Evolutionary conservation across 1,140 invertebrate genomes (phyloP).

Genomic region (Meteorus sp.): DNA sequence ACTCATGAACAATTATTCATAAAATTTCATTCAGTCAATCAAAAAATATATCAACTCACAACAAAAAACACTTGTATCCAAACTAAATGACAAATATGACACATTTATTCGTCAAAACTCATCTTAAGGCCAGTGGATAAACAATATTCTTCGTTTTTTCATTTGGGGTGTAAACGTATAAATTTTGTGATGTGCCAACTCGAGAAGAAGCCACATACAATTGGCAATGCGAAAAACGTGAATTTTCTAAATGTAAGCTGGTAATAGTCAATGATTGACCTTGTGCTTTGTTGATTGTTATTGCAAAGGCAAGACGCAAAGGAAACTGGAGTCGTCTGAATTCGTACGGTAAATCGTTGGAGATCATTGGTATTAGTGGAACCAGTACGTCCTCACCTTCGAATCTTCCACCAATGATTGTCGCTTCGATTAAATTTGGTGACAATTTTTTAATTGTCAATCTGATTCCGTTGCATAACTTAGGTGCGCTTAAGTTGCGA

Average conservation of each 20-base stretch:
- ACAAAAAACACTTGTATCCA: too few relatives aligned
- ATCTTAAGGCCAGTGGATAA: too few relatives aligned
- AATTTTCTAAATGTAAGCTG: slow-evolving; percentile 44
- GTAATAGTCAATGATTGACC: slow-evolving; percentile 48
- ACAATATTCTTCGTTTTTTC: too few relatives aligned
- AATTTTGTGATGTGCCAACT: too few relatives aligned
- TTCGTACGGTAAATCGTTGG: slow-evolving; percentile 36
- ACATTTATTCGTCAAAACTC: too few relatives aligned
- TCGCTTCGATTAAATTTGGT: slow-evolving; percentile 37
- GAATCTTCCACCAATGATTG: slow-evolving; percentile 33
- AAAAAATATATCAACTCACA: too few relatives aligned
- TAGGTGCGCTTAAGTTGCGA: slow-evolving; percentile 33
- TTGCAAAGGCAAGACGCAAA: slow-evolving; percentile 55
- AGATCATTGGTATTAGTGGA: slow-evolving; percentile 39
- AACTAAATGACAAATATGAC: too few relatives aligned
- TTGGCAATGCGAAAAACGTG: too few relatives aligned
- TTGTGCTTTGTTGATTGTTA: slow-evolving; percentile 62
- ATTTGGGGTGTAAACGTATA: too few relatives aligned
- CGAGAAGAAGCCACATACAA: too few relatives aligned
- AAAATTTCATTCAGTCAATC: too few relatives aligned
- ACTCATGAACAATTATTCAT: too few relatives aligned
- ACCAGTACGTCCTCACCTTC: slow-evolving; percentile 40
- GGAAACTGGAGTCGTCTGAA: slow-evolving; percentile 59
- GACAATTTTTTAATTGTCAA: slow-evolving; percentile 35
- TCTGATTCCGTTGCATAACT: slow-evolving; percentile 38